Conservation (phyloP, 2,113 vertebrate genomes). For the Sakesphorus luctuosus region DNA sequence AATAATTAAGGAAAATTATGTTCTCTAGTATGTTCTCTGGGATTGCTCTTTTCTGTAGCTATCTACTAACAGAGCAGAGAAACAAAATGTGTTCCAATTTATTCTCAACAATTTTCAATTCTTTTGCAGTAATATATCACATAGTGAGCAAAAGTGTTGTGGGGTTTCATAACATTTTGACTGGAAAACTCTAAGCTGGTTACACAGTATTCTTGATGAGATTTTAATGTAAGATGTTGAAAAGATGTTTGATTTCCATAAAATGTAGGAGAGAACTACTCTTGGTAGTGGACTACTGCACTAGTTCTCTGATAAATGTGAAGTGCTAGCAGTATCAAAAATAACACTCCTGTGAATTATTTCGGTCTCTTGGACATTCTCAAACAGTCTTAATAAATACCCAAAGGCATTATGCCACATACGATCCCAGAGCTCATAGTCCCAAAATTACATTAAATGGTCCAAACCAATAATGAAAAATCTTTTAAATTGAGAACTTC, state of each 20-base stretch:
- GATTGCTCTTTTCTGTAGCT: slow-evolving; percentile 52
- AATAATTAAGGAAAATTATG: slow-evolving; percentile 65
- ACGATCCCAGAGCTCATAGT: neutral
- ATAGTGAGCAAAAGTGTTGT: slow-evolving; percentile 24
- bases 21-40: slow-evolving; percentile 19
- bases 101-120: slow-evolving; percentile 38
- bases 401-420: neutral
- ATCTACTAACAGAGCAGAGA: slow-evolving; percentile 53
- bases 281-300: neutral
- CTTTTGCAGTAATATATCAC: slow-evolving; percentile 12
- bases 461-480: neutral
- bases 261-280: neutral
- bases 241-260: slow-evolving; percentile 29
- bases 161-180: slow-evolving; percentile 47
- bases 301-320: neutral
- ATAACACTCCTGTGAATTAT: neutral
- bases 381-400: neutral
- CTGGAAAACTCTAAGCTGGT: slow-evolving; percentile 3
- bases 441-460: neutral
- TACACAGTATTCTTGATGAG: neutral
- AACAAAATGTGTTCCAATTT: slow-evolving; percentile 58
- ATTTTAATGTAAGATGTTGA: neutral
- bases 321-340: neutral
- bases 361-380: neutral
- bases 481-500: neutral